phyloP scores from a whole-genome alignment of 1,140 invertebrate species.

The Spodoptera frugiperda region DNA sequence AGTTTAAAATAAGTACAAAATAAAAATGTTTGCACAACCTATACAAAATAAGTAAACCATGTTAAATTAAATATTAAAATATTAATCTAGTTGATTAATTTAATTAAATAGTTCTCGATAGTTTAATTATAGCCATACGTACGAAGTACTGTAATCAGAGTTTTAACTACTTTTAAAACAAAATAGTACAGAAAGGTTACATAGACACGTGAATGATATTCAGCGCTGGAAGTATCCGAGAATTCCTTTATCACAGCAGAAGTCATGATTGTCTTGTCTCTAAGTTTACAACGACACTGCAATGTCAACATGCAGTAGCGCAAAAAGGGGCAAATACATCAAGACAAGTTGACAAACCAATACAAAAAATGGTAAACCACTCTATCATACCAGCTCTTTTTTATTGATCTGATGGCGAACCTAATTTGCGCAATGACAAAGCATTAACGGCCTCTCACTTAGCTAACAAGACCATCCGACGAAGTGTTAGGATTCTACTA shows the following conservation, averaged over 20 bases:
- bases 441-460: background rate
- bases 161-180: conserved; percentile 58
- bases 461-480: background rate
- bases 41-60: background rate
- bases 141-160: conserved; percentile 24
- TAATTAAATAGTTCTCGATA: background rate
- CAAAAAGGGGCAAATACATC: too few relatives aligned
- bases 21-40: conserved; percentile 15
- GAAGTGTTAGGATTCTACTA: conserved; percentile 5
- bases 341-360: background rate
- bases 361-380: too few relatives aligned
- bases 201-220: conserved; percentile 21
- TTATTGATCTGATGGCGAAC: too few relatives aligned
- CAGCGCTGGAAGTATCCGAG: conserved; percentile 28
- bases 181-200: conserved; percentile 53
- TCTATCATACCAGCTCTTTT: too few relatives aligned
- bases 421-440: background rate
- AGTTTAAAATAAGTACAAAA: background rate
- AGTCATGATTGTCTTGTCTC: conserved; percentile 9
- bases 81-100: conserved; percentile 12
- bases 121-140: conserved; percentile 18
- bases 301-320: background rate
- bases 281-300: background rate
- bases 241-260: conserved; percentile 41
- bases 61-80: conserved; percentile 2